A percentile compares a stretch with the other conserved stretches of the same genome.
Conservation (phyloP, 2,888 invertebrate species). For the Heliconius sara region DNA sequence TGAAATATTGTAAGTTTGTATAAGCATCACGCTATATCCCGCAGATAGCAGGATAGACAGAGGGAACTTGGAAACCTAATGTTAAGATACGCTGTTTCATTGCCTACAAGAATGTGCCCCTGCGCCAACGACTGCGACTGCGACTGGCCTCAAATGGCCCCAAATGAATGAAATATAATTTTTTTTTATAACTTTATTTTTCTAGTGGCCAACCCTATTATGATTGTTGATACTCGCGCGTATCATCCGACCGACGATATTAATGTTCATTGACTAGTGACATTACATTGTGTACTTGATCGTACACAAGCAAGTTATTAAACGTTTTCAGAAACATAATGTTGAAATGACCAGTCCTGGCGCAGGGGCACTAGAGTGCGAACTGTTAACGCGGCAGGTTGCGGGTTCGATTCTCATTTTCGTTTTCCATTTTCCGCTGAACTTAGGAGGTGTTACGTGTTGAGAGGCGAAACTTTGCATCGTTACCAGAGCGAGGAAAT, state of each 20-base stretch:
- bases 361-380: background rate
- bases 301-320: slow-evolving; percentile 5
- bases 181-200: background rate
- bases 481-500: too few relatives aligned
- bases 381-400: too few relatives aligned
- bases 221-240: slow-evolving; percentile 14
- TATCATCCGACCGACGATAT: slow-evolving; percentile 17
- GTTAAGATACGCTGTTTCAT: too few relatives aligned
- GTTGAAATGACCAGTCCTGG: background rate
- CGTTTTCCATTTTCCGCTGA: too few relatives aligned
- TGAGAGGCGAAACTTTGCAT: too few relatives aligned
- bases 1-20: background rate
- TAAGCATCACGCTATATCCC: background rate
- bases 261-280: slow-evolving; percentile 22
- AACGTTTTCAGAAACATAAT: background rate
- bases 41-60: background rate
- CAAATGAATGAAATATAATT: too few relatives aligned
- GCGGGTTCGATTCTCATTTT: too few relatives aligned
- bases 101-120: too few relatives aligned
- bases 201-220: background rate
- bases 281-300: slow-evolving; percentile 3
- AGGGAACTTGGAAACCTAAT: too few relatives aligned
- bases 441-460: too few relatives aligned
- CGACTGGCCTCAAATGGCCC: background rate
- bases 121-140: too few relatives aligned